These are phyloP conservation scores for Melanotaenia maccullochi DNA, from an alignment of 2,797 vertebrate species.

Conservation along the genomic window DNA sequence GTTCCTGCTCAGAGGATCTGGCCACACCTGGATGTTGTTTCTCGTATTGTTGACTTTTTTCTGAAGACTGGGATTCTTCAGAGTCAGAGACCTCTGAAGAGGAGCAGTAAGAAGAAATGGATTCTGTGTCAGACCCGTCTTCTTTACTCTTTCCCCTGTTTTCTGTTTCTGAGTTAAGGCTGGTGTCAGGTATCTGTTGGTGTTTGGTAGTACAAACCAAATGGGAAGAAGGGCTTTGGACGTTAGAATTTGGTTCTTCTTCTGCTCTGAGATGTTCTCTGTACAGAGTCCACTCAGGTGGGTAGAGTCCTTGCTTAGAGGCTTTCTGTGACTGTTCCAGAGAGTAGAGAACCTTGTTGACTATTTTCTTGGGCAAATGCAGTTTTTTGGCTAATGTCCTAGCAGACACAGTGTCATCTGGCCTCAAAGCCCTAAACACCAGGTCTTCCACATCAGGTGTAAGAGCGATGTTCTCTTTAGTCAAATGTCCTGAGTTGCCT, in stretches of 20 bases:
- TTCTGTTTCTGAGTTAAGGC: conserved; percentile 13
- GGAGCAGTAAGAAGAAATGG: conserved; percentile 57
- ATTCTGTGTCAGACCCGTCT: conserved; percentile 71
- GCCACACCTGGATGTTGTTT: conserved; percentile 5
- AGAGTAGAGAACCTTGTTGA: conserved; percentile 88
- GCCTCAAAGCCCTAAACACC: conserved; percentile 76
- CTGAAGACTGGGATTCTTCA: conserved; percentile 45
- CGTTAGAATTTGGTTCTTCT: conserved; percentile 18
- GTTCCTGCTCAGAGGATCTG: conserved; percentile 37
- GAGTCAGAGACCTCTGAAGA: conserved; percentile 62
- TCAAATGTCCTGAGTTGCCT: conserved; percentile 5
- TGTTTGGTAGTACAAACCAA: conserved; percentile 17
- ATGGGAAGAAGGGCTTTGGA: conserved; percentile 9
- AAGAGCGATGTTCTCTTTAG: conserved; percentile 49
- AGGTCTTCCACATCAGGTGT: conserved; percentile 69
- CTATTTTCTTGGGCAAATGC: conserved; percentile 80
- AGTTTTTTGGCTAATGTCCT: conserved; percentile 79
- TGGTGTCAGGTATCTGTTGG: conserved; percentile 14
- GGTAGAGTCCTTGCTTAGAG: conserved; percentile 63
- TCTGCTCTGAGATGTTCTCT: conserved; percentile 32
- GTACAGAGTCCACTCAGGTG: conserved; percentile 86
- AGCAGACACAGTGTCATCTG: conserved; percentile 76
- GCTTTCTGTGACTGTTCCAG: conserved; percentile 78
- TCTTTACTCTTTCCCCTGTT: conserved; percentile 37
- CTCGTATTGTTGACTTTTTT: conserved; percentile 13